These are phyloP conservation scores for Melinopterus prodromus DNA, from an alignment of 2,888 invertebrate genomes.

Conservation along the genomic window DNA sequence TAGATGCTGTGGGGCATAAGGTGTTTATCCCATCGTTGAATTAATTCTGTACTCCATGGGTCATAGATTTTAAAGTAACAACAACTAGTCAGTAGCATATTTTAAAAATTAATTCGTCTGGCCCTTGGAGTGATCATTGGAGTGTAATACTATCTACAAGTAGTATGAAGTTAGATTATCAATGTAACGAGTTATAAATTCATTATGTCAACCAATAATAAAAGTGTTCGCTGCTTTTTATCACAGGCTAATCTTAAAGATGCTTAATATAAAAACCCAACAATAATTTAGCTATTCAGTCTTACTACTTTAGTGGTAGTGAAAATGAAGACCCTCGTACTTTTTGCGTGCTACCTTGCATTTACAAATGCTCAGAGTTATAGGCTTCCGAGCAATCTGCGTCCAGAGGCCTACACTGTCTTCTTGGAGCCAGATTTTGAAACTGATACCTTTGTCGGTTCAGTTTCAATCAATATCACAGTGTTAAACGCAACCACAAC, in stretches of 20 bases:
- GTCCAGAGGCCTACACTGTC: constrained; percentile 30
- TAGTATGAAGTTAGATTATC: neutral
- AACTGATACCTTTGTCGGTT: constrained; percentile 34
- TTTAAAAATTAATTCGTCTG: neutral
- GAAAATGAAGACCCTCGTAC: neutral
- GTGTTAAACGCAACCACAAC: constrained; percentile 21
- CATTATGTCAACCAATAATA: too few relatives aligned
- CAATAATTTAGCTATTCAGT: neutral
- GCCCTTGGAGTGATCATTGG: neutral
- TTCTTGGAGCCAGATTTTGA: constrained; percentile 37
- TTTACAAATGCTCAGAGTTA: constrained; percentile 27
- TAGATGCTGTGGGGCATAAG: too few relatives aligned
- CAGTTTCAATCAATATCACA: constrained; percentile 28
- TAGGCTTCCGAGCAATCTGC: constrained; percentile 32
- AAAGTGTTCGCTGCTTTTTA: neutral
- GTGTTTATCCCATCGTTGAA: too few relatives aligned
- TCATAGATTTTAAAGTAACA: neutral
- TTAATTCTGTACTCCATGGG: too few relatives aligned
- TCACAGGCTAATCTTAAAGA: neutral
- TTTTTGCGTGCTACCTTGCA: neutral
- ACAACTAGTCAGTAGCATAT: too few relatives aligned
- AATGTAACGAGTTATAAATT: neutral
- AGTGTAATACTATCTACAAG: neutral
- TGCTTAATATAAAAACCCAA: neutral
- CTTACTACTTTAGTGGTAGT: neutral